phyloP scores from a whole-genome alignment of 2,888 invertebrate genomes.

The Meganola albula region DNA sequence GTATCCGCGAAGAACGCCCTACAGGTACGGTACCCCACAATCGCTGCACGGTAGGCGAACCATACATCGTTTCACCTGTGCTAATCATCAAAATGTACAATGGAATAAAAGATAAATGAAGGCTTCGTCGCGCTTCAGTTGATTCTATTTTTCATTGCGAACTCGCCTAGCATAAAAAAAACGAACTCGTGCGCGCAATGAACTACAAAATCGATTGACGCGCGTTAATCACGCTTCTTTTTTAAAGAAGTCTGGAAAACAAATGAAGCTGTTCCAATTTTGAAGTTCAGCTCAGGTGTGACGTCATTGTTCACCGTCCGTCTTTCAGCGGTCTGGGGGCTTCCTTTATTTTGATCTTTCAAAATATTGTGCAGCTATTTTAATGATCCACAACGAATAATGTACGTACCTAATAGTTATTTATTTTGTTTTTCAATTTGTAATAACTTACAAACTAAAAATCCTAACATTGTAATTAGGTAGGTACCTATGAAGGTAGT shows the following conservation, averaged over 20 bases:
- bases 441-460: conserved; percentile 33
- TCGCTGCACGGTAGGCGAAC: conserved; percentile 66
- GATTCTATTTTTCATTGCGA: no score
- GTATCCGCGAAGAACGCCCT: conserved; percentile 80
- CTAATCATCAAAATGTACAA: conserved; percentile 33
- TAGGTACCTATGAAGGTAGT: conserved; percentile 21
- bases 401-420: conserved; percentile 31
- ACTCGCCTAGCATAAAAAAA: no score
- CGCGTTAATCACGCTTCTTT: no score
- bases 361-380: conserved; percentile 29
- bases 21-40: conserved; percentile 79
- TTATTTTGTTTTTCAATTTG: conserved; percentile 27
- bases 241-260: no score
- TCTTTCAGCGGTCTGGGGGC: conserved; percentile 39
- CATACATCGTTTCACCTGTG: conserved; percentile 31
- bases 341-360: conserved; percentile 39
- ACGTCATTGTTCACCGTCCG: conserved; percentile 29
- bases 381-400: conserved; percentile 32
- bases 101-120: conserved; percentile 4
- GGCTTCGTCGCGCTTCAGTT: conserved; percentile 17
- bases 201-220: no score
- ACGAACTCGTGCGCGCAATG: no score
- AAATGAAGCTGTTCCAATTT: no score
- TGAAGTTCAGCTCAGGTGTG: conserved; percentile 51
- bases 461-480: conserved; percentile 26